Evolutionary conservation across 1,140 invertebrate genomes (phyloP).

Genomic region (Aphelenchoides besseyi): DNA sequence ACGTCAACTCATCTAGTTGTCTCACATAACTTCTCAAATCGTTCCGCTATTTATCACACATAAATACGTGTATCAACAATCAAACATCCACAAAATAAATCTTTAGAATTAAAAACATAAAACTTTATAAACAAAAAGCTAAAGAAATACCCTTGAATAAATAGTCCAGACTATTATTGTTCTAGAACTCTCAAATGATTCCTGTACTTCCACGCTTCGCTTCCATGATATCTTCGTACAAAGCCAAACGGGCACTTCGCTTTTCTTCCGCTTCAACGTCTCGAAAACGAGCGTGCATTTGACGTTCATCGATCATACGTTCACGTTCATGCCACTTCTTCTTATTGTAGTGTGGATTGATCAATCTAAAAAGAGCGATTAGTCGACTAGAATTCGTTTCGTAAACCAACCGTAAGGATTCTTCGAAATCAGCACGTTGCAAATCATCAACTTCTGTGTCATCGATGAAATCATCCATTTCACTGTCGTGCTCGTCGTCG

Average conservation of each 20-base stretch:
- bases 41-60: no score
- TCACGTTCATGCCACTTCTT: constrained; percentile 52
- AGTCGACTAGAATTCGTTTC: not conserved
- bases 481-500: constrained; percentile 42
- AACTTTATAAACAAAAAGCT: no score
- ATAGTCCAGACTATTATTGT: no score
- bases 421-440: constrained; percentile 49
- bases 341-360: constrained; percentile 52
- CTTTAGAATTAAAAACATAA: no score
- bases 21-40: no score
- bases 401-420: constrained; percentile 39
- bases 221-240: constrained; percentile 45
- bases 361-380: constrained; percentile 39
- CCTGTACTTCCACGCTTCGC: constrained; percentile 44
- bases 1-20: constrained; percentile 1
- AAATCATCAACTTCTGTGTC: constrained; percentile 51
- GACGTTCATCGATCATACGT: constrained; percentile 51
- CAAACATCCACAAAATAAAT: no score
- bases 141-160: no score
- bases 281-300: constrained; percentile 49
- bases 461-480: constrained; percentile 59
- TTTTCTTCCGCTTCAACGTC: constrained; percentile 52
- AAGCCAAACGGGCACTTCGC: constrained; percentile 32
- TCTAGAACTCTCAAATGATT: not conserved
- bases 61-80: no score